Evolutionary conservation across 2,888 invertebrate species (phyloP), one percentile per base, ranked within the genome.

Genomic region (Drosophila setosimentum): DNA sequence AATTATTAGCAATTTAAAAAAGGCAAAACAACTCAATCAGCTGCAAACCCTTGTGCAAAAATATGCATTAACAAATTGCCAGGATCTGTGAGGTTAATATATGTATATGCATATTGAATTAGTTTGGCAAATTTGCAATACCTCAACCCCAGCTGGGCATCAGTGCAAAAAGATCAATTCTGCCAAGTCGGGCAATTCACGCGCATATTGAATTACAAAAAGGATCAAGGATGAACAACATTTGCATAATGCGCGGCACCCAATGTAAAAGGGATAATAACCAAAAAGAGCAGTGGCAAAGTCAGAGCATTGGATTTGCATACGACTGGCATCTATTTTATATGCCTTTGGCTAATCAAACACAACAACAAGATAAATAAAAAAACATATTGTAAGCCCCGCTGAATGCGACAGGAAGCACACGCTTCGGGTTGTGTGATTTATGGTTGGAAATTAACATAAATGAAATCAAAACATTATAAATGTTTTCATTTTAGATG

Each of bases 401-500:
- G 65, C 33, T 50, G 60, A 59, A 53, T 59, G 60, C 73, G 92
- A 90, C 92, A 92, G 91, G 89, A 92, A 92, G 88, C 92, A 92
- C 92, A 92, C 92, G 92, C 80, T 91, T 54, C 18, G 55, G 30
- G 70, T 69, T 67, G 53, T 76, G 54, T 91, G 90, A 91, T 90
- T 90, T 90, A 90, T 89, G 87, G 78, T 76, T 73, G 71, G 61
- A 87, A 90, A 91, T 92, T 90, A 86, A 83, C 91, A 91, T 86
- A 92, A 91, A 87, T 76, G 82, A 83, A 92, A 91, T 91, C 91
- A 91, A 87, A 91, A 92, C 82, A 91, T 82, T 89, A 75, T 82
- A 83, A 90, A 89, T 91, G 83, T 89, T 83, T 90, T 83, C 80
- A 86, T 90, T 80, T 86, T 10, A 33, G 18, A 24, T 11, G 33